Conservation (phyloP, 2,113 vertebrate genomes). For the Glaucomys volans region DNA sequence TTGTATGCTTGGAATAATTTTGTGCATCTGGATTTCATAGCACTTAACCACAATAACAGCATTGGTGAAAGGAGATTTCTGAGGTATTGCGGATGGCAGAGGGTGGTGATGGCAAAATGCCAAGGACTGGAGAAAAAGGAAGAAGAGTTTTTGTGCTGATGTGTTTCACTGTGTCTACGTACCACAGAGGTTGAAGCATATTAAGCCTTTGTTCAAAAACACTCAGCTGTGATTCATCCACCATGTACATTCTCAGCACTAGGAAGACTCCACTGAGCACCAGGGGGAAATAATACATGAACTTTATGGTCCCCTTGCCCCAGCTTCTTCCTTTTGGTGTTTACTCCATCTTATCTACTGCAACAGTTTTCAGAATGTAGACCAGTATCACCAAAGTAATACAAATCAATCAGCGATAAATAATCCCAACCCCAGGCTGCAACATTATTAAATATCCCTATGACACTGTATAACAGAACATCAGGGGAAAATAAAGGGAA, state of each 20-base stretch:
- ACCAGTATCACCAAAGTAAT: neutral
- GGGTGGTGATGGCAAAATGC: conserved; percentile 62
- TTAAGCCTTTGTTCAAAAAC: conserved; percentile 68
- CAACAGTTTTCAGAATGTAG: neutral
- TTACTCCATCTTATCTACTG: neutral
- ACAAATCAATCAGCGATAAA: neutral
- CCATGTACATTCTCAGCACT: neutral
- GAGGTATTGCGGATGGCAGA: neutral
- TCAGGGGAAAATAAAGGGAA: neutral
- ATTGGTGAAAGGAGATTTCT: neutral
- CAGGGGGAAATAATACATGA: neutral
- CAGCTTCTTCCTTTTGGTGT: neutral
- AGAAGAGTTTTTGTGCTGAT: conserved; percentile 69
- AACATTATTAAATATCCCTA: neutral
- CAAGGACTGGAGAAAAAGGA: conserved; percentile 39
- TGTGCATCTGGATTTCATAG: conserved; percentile 21
- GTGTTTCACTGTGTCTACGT: conserved; percentile 57
- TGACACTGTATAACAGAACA: neutral
- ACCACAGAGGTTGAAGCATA: conserved; percentile 49
- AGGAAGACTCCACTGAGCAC: neutral
- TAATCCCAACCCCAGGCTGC: neutral
- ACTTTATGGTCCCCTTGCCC: neutral
- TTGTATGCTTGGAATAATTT: neutral
- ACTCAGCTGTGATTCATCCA: neutral
- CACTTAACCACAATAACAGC: conserved; percentile 60